These are phyloP conservation scores for Syrphus vitripennis DNA, from an alignment of 2,888 invertebrate species.

Conservation along the genomic window DNA sequence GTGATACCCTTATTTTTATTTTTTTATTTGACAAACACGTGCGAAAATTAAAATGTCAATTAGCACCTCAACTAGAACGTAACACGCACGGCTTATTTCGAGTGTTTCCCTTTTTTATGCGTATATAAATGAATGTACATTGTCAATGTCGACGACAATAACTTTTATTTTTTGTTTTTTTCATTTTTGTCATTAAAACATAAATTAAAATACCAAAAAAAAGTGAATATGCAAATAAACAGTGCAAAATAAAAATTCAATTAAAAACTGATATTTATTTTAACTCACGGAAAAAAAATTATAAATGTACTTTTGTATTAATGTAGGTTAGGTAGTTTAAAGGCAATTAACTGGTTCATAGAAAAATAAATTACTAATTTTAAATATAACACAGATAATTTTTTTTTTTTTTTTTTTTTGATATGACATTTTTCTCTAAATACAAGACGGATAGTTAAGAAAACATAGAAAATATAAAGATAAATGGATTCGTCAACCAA, in stretches of 20 bases:
- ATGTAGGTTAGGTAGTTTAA: too few relatives aligned
- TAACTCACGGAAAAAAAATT: not conserved
- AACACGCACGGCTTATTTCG: slow-evolving; percentile 52
- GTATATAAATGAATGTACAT: not conserved
- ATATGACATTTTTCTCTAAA: too few relatives aligned
- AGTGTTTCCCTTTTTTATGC: not conserved
- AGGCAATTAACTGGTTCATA: too few relatives aligned
- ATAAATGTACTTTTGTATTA: too few relatives aligned
- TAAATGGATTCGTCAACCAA: too few relatives aligned
- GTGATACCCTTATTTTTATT: not conserved
- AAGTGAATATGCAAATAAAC: slow-evolving; percentile 16
- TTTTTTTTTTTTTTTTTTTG: too few relatives aligned
- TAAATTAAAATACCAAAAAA: not conserved
- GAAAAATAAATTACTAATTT: too few relatives aligned
- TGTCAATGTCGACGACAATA: not conserved
- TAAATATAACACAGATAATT: too few relatives aligned
- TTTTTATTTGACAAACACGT: slow-evolving; percentile 37
- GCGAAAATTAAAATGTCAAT: slow-evolving; percentile 56
- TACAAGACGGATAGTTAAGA: too few relatives aligned
- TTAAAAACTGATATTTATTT: not conserved
- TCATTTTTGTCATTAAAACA: slow-evolving; percentile 15
- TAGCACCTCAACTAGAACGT: slow-evolving; percentile 49
- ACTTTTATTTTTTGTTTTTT: not conserved
- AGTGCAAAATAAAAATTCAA: not conserved
- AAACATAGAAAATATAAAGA: too few relatives aligned